These are phyloP conservation scores for Helogale parvula DNA, from an alignment of 2,113 vertebrate species.

Conservation along the genomic window DNA sequence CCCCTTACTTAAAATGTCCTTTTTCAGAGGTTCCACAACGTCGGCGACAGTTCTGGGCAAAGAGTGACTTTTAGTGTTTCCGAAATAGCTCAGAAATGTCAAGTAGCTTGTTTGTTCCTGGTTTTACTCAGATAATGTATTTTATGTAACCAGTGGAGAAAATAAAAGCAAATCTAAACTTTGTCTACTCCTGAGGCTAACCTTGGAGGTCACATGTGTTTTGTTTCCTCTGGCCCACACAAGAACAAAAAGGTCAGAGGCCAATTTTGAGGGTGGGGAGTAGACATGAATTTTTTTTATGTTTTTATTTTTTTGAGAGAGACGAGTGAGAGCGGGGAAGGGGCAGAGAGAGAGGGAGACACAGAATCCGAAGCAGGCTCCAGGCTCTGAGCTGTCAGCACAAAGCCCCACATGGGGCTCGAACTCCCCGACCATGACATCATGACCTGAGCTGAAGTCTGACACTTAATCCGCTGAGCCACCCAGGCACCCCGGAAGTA, in stretches of 20 bases:
- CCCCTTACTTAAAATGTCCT: not conserved
- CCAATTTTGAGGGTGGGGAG: not conserved
- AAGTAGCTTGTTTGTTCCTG: constrained; percentile 30
- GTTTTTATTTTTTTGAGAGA: no score
- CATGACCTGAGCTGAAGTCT: no score
- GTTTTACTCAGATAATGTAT: constrained; percentile 16
- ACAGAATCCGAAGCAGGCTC: no score
- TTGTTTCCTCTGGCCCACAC: constrained; percentile 6
- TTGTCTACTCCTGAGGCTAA: constrained; percentile 6
- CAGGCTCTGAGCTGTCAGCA: no score
- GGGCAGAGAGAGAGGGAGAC: no score
- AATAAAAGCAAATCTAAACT: not conserved
- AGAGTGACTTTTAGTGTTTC: constrained; percentile 16
- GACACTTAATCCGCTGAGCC: no score
- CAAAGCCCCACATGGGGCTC: no score
- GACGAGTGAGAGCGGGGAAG: no score
- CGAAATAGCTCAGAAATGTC: constrained; percentile 41
- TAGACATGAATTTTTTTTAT: not conserved
- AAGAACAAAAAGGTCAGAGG: constrained; percentile 45
- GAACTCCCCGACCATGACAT: accelerated
- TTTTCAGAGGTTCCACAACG: not conserved
- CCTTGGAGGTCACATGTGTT: not conserved
- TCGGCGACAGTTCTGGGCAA: not conserved
- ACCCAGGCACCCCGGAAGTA: not conserved
- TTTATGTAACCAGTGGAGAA: constrained; percentile 29